Evolutionary conservation across 2,797 vertebrate genomes (phyloP).

Genomic region (Hippopotamyrus pictus): DNA sequence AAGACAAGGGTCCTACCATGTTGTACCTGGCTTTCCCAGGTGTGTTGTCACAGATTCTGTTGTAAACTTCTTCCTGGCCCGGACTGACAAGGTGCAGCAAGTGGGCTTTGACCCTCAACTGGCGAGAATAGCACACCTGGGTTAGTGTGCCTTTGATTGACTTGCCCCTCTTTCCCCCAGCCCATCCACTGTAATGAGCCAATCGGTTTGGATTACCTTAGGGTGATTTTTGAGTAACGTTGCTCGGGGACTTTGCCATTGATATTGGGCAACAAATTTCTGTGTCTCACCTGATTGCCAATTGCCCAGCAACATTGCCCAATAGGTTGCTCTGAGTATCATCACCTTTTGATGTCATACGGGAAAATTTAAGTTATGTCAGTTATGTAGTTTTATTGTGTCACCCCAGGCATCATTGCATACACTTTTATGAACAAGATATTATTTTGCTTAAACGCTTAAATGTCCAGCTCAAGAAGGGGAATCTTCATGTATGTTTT

Average conservation of each 20-base stretch:
- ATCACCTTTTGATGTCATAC: background rate
- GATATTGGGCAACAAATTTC: background rate
- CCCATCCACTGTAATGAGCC: background rate
- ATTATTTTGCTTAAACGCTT: background rate
- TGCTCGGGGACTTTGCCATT: background rate
- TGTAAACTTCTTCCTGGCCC: constrained; percentile 86
- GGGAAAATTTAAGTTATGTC: too few relatives aligned
- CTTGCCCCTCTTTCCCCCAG: background rate
- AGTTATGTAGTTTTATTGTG: background rate
- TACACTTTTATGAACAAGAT: background rate
- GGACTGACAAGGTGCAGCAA: constrained; percentile 71
- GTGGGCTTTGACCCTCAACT: constrained; percentile 81
- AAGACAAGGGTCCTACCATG: constrained; percentile 67
- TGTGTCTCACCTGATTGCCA: background rate
- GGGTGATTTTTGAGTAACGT: background rate
- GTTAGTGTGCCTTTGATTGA: constrained; percentile 52
- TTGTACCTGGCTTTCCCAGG: constrained; percentile 67
- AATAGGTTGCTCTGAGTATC: background rate
- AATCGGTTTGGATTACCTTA: background rate
- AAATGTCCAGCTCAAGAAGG: background rate
- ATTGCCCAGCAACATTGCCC: background rate
- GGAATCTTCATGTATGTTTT: background rate
- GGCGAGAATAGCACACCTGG: constrained; percentile 68
- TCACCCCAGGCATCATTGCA: background rate
- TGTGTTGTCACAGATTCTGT: constrained; percentile 84